Base-by-base conservation (phyloP, 1,140 invertebrate genomes). In the Artemia franciscana region DNA sequence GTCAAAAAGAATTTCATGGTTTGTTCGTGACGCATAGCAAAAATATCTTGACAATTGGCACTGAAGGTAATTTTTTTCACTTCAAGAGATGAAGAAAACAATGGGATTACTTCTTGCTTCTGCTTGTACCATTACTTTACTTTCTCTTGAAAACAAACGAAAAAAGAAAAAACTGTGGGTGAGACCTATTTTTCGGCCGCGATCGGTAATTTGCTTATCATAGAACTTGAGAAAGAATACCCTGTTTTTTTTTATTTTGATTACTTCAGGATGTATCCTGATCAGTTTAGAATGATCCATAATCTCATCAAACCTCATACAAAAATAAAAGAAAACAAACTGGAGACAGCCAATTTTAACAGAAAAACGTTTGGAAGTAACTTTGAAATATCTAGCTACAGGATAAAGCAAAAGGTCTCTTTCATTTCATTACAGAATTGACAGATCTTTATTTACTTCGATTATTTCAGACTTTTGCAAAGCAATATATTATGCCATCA, bases 361-460 rank as follows among this genome's bases (percentile, higher is more conserved):
- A 2, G 60, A 5, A 26, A 56, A 62, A 5, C 62, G 62, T n/a
- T n/a, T n/a, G 24, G 2, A 15, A 12, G 24, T 62, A n/a, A 62
- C 62, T 62, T 27, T 60, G 24, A 39, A 61, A n/a, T 64, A 25
- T 57, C 56, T 65, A 39, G 62, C 62, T n/a, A 65, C 25, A 5
- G 62, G 64, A 27, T 25, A 60, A 18, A 64, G 51, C n/a, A 62
- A 60, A 15, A 12, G 7, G 9, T 63, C 59, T 12, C 27, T 65
- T 15, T 0, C 62, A 5, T 59, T 65, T 0, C 56, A 62, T 12
- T 65, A 18, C 25, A 12, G 62, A 5, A 27, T 65, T 26, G 58
- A 57, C 0, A n/a, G 51, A 15, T 59, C 60, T 24, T 27, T 25
- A 58, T 7, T 64, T 15, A 23, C 4, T 4, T 18, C 4, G 12